phyloP scores from a whole-genome alignment of 2,797 vertebrate genomes.

The Sebastiscus tertius region DNA sequence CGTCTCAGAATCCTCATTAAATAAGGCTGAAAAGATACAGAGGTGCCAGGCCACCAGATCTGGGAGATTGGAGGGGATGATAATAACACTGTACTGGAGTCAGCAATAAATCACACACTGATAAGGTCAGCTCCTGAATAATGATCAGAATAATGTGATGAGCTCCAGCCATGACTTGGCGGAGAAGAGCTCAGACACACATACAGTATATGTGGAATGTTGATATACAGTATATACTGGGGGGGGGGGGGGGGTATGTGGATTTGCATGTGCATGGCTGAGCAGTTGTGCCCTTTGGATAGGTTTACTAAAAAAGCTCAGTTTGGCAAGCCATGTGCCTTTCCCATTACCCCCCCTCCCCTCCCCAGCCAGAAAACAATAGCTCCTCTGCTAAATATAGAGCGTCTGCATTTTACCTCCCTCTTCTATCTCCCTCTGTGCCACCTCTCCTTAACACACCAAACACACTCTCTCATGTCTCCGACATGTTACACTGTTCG shows the following conservation, averaged over 20 bases:
- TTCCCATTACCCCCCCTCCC: slow-evolving; percentile 1
- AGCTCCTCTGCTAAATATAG: slow-evolving; percentile 75
- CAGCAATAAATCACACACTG: slow-evolving; percentile 67
- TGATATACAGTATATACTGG: background rate
- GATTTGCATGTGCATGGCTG: slow-evolving; percentile 25
- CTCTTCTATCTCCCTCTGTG: slow-evolving; percentile 43
- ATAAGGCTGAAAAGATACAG: slow-evolving; percentile 31
- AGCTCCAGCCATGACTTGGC: slow-evolving; percentile 32
- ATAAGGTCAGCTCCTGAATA: slow-evolving; percentile 76
- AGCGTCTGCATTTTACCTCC: slow-evolving; percentile 58
- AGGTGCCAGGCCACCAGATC: slow-evolving; percentile 38
- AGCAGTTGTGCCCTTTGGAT: slow-evolving; percentile 20
- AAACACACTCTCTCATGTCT: slow-evolving; percentile 14
- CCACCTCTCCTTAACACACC: slow-evolving; percentile 26
- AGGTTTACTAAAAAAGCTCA: slow-evolving; percentile 49
- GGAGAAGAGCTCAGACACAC: background rate
- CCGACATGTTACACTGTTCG: slow-evolving; percentile 5
- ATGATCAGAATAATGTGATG: slow-evolving; percentile 64
- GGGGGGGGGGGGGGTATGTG: background rate
- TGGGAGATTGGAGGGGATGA: slow-evolving; percentile 30
- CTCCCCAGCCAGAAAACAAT: slow-evolving; percentile 63
- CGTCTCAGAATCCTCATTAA: slow-evolving; percentile 44
- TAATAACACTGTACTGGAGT: slow-evolving; percentile 52
- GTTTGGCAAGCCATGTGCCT: slow-evolving; percentile 37
- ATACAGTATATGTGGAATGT: background rate